These are phyloP conservation scores for Drosophila sechellia DNA, from an alignment of 1,140 invertebrate genomes.

Conservation along the genomic window DNA sequence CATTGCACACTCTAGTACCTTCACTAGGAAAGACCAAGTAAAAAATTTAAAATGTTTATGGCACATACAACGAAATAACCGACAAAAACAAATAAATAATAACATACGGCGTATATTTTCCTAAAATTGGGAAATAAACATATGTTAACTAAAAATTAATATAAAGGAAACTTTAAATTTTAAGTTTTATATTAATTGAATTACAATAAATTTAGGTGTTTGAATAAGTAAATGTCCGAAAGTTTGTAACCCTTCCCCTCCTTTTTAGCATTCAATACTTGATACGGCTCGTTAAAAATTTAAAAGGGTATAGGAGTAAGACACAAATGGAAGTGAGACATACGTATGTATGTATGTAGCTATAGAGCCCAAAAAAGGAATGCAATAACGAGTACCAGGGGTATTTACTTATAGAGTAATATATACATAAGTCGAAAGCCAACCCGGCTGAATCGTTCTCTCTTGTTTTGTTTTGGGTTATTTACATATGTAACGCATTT, in stretches of 20 bases:
- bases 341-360: not conserved
- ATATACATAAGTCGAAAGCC: too few species aligned
- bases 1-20: too few species aligned
- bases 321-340: not conserved
- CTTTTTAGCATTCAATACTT: slow-evolving; percentile 17
- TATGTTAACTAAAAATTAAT: slow-evolving; percentile 35
- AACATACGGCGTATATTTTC: slow-evolving; percentile 67
- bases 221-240: not conserved
- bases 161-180: not conserved
- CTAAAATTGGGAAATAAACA: not conserved
- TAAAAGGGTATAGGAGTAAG: slow-evolving; percentile 31
- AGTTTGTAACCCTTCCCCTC: slow-evolving; percentile 34
- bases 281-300: slow-evolving; percentile 63
- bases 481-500: too few species aligned
- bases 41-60: too few species aligned
- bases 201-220: not conserved
- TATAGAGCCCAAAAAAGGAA: slow-evolving; percentile 54
- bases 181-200: too few species aligned
- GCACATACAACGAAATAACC: not conserved
- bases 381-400: slow-evolving; percentile 42
- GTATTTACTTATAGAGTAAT: slow-evolving; percentile 14
- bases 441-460: too few species aligned
- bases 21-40: too few species aligned
- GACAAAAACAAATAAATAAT: slow-evolving; percentile 50
- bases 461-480: too few species aligned